A percentile compares a stretch with the other conserved stretches of the same genome.
Evolutionary conservation across 2,888 invertebrate genomes (phyloP).

Genomic region (Metacarcinus magister): DNA sequence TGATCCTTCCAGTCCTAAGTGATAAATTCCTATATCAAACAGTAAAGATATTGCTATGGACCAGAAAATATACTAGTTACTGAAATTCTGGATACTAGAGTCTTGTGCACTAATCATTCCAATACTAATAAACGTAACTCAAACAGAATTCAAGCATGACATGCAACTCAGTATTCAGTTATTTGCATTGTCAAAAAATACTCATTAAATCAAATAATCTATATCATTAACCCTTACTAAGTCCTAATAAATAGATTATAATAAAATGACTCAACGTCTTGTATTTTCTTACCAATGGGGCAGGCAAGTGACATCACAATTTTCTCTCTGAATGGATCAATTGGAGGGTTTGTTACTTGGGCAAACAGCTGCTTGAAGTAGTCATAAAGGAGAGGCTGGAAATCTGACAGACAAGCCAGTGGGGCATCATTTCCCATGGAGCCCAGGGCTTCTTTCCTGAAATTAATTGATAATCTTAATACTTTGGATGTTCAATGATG

Average conservation of each 20-base stretch:
- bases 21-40: too few species aligned
- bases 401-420: conserved; percentile 97
- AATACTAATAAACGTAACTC: too few species aligned
- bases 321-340: conserved; percentile 99
- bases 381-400: conserved; percentile 97
- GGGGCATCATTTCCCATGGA: conserved; percentile 99
- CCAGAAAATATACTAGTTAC: too few species aligned
- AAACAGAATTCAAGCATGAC: too few species aligned
- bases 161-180: too few species aligned
- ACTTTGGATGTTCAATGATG: neutral
- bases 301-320: conserved; percentile 99
- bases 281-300: conserved; percentile 90
- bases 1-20: too few species aligned
- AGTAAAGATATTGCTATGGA: too few species aligned
- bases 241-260: neutral
- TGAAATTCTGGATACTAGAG: too few species aligned
- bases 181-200: too few species aligned
- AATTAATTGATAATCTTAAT: conserved; percentile 80
- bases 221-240: neutral
- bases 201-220: too few species aligned
- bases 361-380: conserved; percentile 99
- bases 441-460: conserved; percentile 98
- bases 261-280: neutral
- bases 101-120: too few species aligned
- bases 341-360: conserved; percentile 99